These are phyloP conservation scores for Gopherus flavomarginatus DNA, from an alignment of 2,113 vertebrate species.

Conservation along the genomic window DNA sequence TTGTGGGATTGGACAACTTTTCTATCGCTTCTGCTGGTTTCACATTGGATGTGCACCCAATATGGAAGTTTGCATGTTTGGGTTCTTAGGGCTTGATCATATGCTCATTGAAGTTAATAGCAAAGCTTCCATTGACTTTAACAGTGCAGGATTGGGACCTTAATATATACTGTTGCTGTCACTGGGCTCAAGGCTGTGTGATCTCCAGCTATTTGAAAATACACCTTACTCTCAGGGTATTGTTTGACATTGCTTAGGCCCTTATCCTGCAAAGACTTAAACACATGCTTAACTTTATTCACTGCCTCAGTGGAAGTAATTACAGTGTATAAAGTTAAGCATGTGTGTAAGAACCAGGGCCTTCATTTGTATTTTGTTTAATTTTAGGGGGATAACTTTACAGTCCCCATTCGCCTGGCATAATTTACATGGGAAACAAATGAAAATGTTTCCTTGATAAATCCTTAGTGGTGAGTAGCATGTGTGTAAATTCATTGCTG, in stretches of 20 bases:
- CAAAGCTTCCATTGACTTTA: background rate
- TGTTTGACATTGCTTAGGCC: background rate
- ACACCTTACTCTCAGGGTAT: slow-evolving; percentile 5
- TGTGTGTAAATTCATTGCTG: background rate
- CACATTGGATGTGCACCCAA: background rate
- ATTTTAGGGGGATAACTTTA: background rate
- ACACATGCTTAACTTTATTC: background rate
- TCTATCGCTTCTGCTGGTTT: background rate
- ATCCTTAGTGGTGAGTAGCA: background rate
- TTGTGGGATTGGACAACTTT: background rate
- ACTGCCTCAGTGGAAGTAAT: background rate
- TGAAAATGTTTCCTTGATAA: background rate
- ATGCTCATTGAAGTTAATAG: background rate
- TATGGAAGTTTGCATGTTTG: background rate
- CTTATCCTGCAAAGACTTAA: background rate
- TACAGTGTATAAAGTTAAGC: background rate
- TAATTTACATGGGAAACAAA: background rate
- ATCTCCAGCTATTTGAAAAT: background rate
- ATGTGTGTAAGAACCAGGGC: background rate
- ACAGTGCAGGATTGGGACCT: background rate
- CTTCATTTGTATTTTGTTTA: background rate
- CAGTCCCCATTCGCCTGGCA: fast-evolving
- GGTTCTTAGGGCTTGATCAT: slow-evolving; percentile 2
- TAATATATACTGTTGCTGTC: background rate
- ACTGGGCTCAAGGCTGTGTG: background rate